Evolutionary conservation across 2,113 vertebrate species (phyloP), one percentile per base, ranked within the genome.

Genomic region (Rhabdornis inornatus): DNA sequence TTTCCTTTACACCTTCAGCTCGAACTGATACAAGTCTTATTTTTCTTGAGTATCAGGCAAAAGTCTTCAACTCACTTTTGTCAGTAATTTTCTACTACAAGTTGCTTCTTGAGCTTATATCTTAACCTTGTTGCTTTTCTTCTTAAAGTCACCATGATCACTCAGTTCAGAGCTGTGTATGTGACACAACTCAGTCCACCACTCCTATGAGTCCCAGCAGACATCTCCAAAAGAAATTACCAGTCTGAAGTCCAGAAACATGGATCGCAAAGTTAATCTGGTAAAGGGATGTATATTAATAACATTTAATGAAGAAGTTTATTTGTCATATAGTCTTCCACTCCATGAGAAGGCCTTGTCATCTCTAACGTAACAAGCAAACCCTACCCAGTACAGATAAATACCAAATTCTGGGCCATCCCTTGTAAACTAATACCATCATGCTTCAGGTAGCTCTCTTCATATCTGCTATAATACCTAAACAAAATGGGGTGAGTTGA

Each of bases 401-500:
- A 89, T 12, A 49, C 28, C 53, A 76, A 21, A 65, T 57, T 89
- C 76, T 90, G 63, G 37, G 33, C 50, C 59, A 69, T 65, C 16
- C 16, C 31, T 59, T 74, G 35, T 57, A 77, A 92, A 82, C 50
- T 44, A 82, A 94, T 87, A 30, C 23, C 64, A 37, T 72, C 63
- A 59, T 66, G 60, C 88, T 91, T 95, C 70, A 81, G 68, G 71
- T 80, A 92, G 31, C 37, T 65, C 33, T 83, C 39, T 69, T 71
- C 53, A 20, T 93, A 81, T 94, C 56, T 96, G 55, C 79, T 96
- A 60, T 44, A 95, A 95, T 80, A 91, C 94, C 94, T 95, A 96
- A 97, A 97, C 90, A 97, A 95, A 96, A 86, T 69, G 94, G 75
- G 97, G 98, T 98, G 91, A 98, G 55, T 92, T 97, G 83, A 98